These are phyloP conservation scores for Campylomormyrus numenius DNA, from an alignment of 2,113 vertebrate genomes.

Conservation along the genomic window DNA sequence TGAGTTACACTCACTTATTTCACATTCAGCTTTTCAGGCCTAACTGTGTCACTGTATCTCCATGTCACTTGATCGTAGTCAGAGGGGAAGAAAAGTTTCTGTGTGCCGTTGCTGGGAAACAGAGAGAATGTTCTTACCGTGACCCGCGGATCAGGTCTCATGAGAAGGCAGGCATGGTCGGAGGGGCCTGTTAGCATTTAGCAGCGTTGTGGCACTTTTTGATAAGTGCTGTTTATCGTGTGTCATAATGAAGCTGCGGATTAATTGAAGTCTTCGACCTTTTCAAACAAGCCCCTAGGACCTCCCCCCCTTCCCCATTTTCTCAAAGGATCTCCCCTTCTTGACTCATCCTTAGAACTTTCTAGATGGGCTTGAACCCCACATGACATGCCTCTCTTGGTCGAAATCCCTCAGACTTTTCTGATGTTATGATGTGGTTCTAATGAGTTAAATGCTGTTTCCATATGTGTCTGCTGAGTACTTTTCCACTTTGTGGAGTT, in stretches of 20 bases:
- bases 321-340: background rate
- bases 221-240: background rate
- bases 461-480: background rate
- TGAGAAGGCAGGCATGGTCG: background rate
- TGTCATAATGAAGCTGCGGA: background rate
- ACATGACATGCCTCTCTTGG: background rate
- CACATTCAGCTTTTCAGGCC: background rate
- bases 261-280: background rate
- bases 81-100: background rate
- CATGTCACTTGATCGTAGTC: conserved; percentile 2
- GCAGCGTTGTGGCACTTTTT: background rate
- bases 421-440: background rate
- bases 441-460: background rate
- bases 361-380: background rate
- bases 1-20: background rate
- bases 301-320: background rate
- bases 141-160: background rate
- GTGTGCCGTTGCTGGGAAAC: conserved; percentile 18
- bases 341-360: background rate
- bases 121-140: background rate
- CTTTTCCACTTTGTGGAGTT: background rate
- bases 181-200: background rate
- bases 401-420: background rate
- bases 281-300: background rate
- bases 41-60: background rate